Base-by-base conservation (phyloP, 2,888 invertebrate species). In the Fragum fragum region DNA sequence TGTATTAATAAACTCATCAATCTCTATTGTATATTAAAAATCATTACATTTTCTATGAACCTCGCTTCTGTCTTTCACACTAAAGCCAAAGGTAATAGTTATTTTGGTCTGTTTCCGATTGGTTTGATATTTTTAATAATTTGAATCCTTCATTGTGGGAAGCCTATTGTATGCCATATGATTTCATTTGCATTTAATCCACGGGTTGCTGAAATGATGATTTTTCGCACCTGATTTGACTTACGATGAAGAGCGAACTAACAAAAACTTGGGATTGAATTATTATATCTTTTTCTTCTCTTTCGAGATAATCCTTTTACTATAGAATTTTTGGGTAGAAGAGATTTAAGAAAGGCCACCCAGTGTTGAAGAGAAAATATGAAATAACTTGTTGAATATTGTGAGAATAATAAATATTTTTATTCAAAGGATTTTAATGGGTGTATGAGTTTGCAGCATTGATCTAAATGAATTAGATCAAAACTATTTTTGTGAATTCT, bases 1-100 rank as follows among this genome's bases (percentile, higher is more conserved):
- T 85, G 79, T 68, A 71, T 78, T 85, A 85, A 85, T 85, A 80
- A 85, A 77, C 77, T 82, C 76, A 76, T 85, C 85, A 82, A 59
- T 66, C 47, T 9, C n/a, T 69, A 79, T 74, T 79, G 79, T 79
- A 63, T 68, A 61, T 66, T 66, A 66, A 81, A 81, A 81, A 81
- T 84, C 81, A 84, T 84, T 84, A 81, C 81, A 70, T 73, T 47
- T 84, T 84, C 84, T 81, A 81, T 84, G 63, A 73, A 42, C 26
- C 14, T 61, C 36, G 80, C 73, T 32, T 76, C 84, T 73, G 81
- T 47, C 76, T 76, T 81, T 76, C 53, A 79, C 79, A 82, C 76
- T 71, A 74, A 68, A 9, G n/a, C 42, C 52, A 63, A 75, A 79
- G 79, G 79, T 82, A 82, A 82, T 79, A 78, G 75, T 72, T 36